Evolutionary conservation across 2,888 invertebrate species (phyloP).

Genomic region (Bhutanitis thaidina): DNA sequence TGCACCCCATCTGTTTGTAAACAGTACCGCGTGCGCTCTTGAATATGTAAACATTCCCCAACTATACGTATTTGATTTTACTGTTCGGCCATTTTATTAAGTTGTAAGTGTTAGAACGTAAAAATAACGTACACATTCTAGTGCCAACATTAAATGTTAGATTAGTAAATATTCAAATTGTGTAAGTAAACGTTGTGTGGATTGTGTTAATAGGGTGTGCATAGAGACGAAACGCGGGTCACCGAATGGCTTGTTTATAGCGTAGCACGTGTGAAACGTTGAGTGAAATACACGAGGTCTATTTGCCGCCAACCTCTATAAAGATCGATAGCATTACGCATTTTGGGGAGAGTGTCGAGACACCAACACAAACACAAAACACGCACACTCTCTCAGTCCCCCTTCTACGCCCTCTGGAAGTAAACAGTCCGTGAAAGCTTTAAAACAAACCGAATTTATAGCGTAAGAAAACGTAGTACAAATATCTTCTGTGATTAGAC

Average conservation of each 20-base stretch:
- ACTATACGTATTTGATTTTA: neutral
- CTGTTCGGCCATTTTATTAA: neutral
- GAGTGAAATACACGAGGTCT: slow-evolving; percentile 51
- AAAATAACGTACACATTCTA: slow-evolving; percentile 25
- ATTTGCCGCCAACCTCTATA: slow-evolving; percentile 52
- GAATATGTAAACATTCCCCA: slow-evolving; percentile 28
- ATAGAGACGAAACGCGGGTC: slow-evolving; percentile 18
- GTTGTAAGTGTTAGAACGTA: slow-evolving; percentile 24
- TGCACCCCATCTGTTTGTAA: slow-evolving; percentile 67
- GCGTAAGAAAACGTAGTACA: slow-evolving; percentile 66
- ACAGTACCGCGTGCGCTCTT: slow-evolving; percentile 64
- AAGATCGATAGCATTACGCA: slow-evolving; percentile 80
- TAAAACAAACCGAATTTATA: slow-evolving; percentile 77
- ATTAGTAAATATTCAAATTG: slow-evolving; percentile 26
- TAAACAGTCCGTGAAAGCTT: slow-evolving; percentile 63
- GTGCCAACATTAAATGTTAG: slow-evolving; percentile 42
- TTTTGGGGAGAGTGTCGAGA: slow-evolving; percentile 57
- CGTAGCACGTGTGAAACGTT: slow-evolving; percentile 46
- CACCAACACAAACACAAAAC: slow-evolving; percentile 39
- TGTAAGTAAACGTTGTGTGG: slow-evolving; percentile 20
- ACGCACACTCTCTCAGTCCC: slow-evolving; percentile 49
- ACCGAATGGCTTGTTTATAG: slow-evolving; percentile 29
- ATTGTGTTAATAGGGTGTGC: slow-evolving; percentile 16
- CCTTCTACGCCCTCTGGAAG: slow-evolving; percentile 57
- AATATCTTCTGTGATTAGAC: slow-evolving; percentile 51